Evolutionary conservation across 1,140 invertebrate genomes (phyloP), one percentile per base, ranked within the genome.

Genomic region (Bemisia tabaci): DNA sequence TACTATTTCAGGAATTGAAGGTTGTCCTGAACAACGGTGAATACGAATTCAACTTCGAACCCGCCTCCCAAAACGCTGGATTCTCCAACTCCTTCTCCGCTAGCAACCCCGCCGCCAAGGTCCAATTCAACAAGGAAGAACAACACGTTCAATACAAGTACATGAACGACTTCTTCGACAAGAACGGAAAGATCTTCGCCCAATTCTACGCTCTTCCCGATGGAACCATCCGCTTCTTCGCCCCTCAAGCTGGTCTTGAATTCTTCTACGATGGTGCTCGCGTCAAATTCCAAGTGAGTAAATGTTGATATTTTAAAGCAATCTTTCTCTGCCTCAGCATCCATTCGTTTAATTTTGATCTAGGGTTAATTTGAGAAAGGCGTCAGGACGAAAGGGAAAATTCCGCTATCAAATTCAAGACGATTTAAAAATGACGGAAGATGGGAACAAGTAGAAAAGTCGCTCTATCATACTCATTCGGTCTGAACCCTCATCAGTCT

Each of bases 221-320:
- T 61, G 76, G 78, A 63, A 80, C 80, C 27, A 69, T 83, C 2
- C 73, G 75, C n/a, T 22, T 87, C 2, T 70, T 76, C 60, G 79
- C 85, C 2, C 70, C 75, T 2, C 68, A 81, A 33, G 76, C 78
- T 27, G 74, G 74, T 1, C 74, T 86, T 59, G 73, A 79, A n/a
- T 70, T 81, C 9, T 74, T 81, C 67, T 84, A 79, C 72, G 82
- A 85, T 70, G 83, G 83, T 23, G 63, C 77, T 61, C 78, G 80
- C 64, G 71, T 82, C 22, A 78, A 79, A 26, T 62, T 48, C 5
- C 33, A 48, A 48, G 33, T 48, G 33, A 48, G 33, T 48, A 48
- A n/a, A n/a, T n/a, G n/a, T n/a, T n/a, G n/a, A n/a, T n/a, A n/a
- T n/a, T n/a, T n/a, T n/a, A n/a, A n/a, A n/a, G n/a, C n/a, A n/a